Evolutionary conservation across 2,797 vertebrate species (phyloP).

Genomic region (Sphaeramia orbicularis): DNA sequence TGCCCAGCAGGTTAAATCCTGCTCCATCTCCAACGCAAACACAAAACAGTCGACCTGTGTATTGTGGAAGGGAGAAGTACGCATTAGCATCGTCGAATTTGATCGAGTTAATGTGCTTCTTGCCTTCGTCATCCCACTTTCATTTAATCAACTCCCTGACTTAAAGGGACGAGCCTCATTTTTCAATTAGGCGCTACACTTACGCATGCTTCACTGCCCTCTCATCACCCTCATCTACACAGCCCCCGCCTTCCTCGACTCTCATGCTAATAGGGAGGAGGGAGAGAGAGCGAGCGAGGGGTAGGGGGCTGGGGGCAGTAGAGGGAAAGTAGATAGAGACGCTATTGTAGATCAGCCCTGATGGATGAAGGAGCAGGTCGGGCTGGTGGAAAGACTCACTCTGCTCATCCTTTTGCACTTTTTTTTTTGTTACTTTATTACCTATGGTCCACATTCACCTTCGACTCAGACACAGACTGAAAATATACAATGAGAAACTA

Average conservation of each 20-base stretch:
- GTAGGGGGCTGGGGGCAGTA: background rate
- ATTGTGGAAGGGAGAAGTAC: slow-evolving; percentile 21
- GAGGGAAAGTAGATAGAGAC: slow-evolving; percentile 44
- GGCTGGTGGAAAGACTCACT: slow-evolving; percentile 27
- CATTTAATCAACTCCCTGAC: slow-evolving; percentile 60
- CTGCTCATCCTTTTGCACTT: slow-evolving; percentile 27
- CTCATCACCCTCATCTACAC: slow-evolving; percentile 67
- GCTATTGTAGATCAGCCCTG: slow-evolving; percentile 56
- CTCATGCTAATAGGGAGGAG: slow-evolving; percentile 47
- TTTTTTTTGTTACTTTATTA: slow-evolving; percentile 8
- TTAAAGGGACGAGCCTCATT: slow-evolving; percentile 62
- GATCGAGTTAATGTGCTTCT: slow-evolving; percentile 40
- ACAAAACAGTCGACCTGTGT: slow-evolving; percentile 35
- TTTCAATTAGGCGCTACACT: slow-evolving; percentile 74
- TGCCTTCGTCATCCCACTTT: slow-evolving; percentile 47
- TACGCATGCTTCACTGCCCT: slow-evolving; percentile 60
- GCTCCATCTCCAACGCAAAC: slow-evolving; percentile 11
- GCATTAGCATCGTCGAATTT: slow-evolving; percentile 40
- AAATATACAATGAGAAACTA: background rate
- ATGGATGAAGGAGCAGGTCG: slow-evolving; percentile 38
- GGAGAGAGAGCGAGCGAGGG: background rate
- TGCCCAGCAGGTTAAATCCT: slow-evolving; percentile 20
- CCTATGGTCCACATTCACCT: slow-evolving; percentile 8
- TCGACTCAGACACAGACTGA: background rate
- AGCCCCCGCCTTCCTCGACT: slow-evolving; percentile 21